A percentile compares a stretch with the other conserved stretches of the same genome.
Conservation (phyloP, 2,113 vertebrate species). For the Falco punctatus region DNA sequence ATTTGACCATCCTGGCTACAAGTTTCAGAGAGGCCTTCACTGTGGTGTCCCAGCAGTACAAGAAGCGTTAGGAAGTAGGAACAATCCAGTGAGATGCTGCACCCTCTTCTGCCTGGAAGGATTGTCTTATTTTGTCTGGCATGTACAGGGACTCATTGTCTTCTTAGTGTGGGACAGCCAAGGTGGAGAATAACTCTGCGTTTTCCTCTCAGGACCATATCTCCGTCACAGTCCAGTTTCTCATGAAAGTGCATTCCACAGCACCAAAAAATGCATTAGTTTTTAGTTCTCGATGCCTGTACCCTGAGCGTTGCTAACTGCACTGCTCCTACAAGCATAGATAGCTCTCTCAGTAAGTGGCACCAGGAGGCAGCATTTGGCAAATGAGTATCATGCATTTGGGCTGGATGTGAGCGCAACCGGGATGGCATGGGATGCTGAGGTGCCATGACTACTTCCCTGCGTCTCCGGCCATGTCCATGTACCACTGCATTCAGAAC, state of each 20-base stretch:
- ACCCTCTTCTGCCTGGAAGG: not conserved
- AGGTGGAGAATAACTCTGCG: not conserved
- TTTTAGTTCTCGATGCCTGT: not conserved
- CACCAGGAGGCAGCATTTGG: not conserved
- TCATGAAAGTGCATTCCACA: not conserved
- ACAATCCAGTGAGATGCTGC: not conserved
- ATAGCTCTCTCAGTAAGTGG: not conserved
- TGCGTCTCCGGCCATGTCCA: not conserved
- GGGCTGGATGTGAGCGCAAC: not conserved
- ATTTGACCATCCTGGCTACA: not conserved
- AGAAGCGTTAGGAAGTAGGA: not conserved
- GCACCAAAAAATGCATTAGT: rapidly evolving
- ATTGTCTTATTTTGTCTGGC: not conserved
- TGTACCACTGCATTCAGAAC: not conserved
- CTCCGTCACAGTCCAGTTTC: not conserved
- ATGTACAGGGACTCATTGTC: not conserved
- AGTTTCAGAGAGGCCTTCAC: not conserved
- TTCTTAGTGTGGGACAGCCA: not conserved
- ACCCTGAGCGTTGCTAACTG: not conserved
- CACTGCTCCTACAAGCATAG: not conserved
- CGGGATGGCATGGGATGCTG: not conserved
- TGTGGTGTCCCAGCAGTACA: not conserved
- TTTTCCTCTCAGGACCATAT: not conserved
- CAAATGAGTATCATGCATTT: not conserved
- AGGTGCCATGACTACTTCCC: not conserved